phyloP scores from a whole-genome alignment of 1,140 invertebrate genomes.

The Ceratina japonica region DNA sequence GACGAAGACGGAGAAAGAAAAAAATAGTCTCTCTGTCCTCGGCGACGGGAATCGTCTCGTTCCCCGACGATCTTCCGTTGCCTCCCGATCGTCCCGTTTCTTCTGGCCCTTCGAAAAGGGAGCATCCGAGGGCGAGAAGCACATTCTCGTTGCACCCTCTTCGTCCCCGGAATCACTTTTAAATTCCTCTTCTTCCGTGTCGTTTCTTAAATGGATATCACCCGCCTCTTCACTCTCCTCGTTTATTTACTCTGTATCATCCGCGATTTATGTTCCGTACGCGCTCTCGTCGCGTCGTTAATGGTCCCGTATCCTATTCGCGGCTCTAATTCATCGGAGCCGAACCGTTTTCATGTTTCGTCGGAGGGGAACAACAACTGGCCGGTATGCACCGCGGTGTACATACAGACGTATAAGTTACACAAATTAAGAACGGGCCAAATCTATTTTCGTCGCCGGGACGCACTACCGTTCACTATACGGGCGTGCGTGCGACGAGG shows the following conservation, averaged over 20 bases:
- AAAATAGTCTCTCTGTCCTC: conserved; percentile 11
- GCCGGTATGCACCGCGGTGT: neutral
- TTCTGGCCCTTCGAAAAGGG: neutral
- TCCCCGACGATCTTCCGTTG: neutral
- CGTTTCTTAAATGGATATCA: conserved; percentile 2
- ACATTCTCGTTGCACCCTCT: neutral
- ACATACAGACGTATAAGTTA: too few species aligned
- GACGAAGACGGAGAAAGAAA: neutral
- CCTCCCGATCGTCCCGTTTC: neutral
- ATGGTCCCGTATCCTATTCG: neutral
- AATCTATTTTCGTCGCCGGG: conserved; percentile 6
- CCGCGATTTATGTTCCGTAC: neutral
- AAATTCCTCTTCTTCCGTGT: neutral
- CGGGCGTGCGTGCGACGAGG: neutral
- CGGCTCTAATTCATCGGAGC: neutral
- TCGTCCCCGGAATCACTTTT: neutral
- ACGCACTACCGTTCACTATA: neutral
- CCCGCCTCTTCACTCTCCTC: conserved; percentile 21
- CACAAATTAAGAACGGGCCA: conserved; percentile 4
- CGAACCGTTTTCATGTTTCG: neutral
- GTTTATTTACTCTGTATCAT: neutral
- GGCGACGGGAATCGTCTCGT: conserved; percentile 12
- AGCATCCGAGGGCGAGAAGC: conserved; percentile 13
- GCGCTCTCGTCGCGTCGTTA: conserved; percentile 7
- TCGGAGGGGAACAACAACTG: neutral